Percentiles rank a stretch among this genome's conserved stretches.
phyloP scores from a whole-genome alignment of 2,113 vertebrate genomes.

The Cyprinodon tularosa region DNA sequence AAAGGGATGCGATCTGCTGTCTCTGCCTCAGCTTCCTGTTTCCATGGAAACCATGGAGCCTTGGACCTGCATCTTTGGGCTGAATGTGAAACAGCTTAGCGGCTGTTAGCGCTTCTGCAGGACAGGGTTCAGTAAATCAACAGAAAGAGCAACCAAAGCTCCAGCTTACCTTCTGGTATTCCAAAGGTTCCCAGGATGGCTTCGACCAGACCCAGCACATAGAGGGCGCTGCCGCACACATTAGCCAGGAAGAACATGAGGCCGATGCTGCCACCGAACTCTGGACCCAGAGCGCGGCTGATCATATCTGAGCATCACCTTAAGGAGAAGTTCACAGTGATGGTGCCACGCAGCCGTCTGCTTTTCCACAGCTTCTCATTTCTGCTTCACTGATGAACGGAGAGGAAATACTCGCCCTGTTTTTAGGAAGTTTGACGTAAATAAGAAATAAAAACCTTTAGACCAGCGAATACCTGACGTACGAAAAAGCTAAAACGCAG shows the following conservation, averaged over 20 bases:
- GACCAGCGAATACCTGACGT: too few species aligned
- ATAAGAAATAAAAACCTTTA: too few species aligned
- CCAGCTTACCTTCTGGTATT: conserved; percentile 75
- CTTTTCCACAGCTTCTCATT: not conserved
- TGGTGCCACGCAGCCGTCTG: not conserved
- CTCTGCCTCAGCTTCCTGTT: too few species aligned
- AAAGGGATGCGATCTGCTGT: too few species aligned
- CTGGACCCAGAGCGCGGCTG: conserved; percentile 89
- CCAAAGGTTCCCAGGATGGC: conserved; percentile 86
- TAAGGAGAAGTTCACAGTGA: conserved; percentile 57
- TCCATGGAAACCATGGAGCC: too few species aligned
- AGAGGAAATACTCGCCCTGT: not conserved
- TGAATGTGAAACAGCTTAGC: too few species aligned
- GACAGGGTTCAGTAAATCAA: not conserved
- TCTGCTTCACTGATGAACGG: not conserved
- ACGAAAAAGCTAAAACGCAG: too few species aligned
- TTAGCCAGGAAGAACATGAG: conserved; percentile 95
- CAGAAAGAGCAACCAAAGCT: not conserved
- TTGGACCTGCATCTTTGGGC: too few species aligned
- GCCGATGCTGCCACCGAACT: conserved; percentile 91
- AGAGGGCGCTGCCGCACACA: conserved; percentile 89
- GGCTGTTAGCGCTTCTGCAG: not conserved
- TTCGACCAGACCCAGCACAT: conserved; percentile 88
- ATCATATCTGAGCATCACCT: conserved; percentile 86
- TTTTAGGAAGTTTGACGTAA: not conserved